A percentile compares a stretch with the other conserved stretches of the same genome.
Conservation (phyloP, 2,113 vertebrate species). For the Pyxicephalus adspersus region DNA sequence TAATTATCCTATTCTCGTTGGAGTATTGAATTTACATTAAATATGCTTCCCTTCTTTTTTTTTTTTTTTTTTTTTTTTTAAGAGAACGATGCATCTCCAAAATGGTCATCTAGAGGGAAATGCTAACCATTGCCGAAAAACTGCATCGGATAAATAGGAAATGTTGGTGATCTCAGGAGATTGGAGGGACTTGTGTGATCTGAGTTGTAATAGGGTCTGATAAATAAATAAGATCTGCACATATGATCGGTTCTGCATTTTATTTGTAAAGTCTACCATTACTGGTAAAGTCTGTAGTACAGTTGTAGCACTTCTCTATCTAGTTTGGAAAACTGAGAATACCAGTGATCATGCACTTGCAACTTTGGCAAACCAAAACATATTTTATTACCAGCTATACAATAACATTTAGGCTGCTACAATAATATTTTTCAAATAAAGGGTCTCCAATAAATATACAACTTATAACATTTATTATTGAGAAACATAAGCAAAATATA, state of each 20-base stretch:
- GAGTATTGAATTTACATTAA: not conserved
- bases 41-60: not conserved
- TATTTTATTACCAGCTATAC: too few relatives aligned
- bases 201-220: conserved; percentile 12
- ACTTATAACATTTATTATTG: not conserved
- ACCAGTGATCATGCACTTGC: conserved; percentile 13
- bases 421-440: too few relatives aligned
- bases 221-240: conserved; percentile 40
- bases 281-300: not conserved
- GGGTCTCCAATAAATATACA: not conserved
- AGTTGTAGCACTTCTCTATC: not conserved
- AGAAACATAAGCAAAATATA: not conserved
- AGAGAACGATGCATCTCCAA: conserved; percentile 32
- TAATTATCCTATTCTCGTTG: not conserved
- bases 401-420: too few relatives aligned
- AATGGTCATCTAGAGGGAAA: conserved; percentile 40
- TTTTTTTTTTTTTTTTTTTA: not conserved
- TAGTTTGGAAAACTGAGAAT: not conserved
- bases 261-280: conserved; percentile 6
- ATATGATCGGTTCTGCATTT: conserved; percentile 39
- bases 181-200: not conserved
- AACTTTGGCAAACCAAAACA: not conserved
- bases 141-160: not conserved
- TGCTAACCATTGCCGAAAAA: not conserved
- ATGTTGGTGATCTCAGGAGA: conserved; percentile 5